Evolutionary conservation across 2,888 invertebrate species (phyloP), one percentile per base, ranked within the genome.

Genomic region (Pristionchus exspectatus): DNA sequence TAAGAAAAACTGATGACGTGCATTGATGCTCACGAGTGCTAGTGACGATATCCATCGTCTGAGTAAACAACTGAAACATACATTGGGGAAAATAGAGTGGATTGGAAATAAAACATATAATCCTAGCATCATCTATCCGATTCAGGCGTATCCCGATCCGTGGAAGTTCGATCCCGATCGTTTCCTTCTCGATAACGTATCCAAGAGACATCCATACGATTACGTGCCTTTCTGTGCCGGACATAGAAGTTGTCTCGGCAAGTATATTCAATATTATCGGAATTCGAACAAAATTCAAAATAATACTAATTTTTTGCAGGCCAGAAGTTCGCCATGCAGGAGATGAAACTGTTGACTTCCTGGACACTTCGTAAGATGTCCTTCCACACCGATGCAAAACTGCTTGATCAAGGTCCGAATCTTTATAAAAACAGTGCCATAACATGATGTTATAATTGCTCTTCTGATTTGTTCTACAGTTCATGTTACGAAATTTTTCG

Each of bases 261-360:
- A 87, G 87, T 33, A n/a, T 74, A 74, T 7, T 74, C 14, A 38
- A 74, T 38, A 10, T 14, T 69, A 24, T 24, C 24, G 21, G 10
- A 63, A 16, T 4, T 21, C 5, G 4, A 56, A 12, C 56, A 21
- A 21, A 21, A 3, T 56, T 16, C 1, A 18, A 18, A 16, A 56
- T 12, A 2, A 69, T 27, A 0, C 12, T 66, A 16, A 10, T 24
- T 2, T 38, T 14, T n/a, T 86, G n/a, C 90, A 95, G 95, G 95
- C 81, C 95, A 95, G 91, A 95, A 95, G 90, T 95, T 95, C 93
- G 95, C 95, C 33, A 87, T 95, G 91, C 90, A 95, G 90, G 95
- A 95, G 90, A 95, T 95, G 92, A 95, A 95, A 90, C 94, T 94
- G 2, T 90, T 95, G 56, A 90, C 95, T 88, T 93, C 95, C 0